Evolutionary conservation across 92 coral and sea anemone genomes (phyloP), one percentile per base, ranked within the genome.

Genomic region (Palythoa grandis): DNA sequence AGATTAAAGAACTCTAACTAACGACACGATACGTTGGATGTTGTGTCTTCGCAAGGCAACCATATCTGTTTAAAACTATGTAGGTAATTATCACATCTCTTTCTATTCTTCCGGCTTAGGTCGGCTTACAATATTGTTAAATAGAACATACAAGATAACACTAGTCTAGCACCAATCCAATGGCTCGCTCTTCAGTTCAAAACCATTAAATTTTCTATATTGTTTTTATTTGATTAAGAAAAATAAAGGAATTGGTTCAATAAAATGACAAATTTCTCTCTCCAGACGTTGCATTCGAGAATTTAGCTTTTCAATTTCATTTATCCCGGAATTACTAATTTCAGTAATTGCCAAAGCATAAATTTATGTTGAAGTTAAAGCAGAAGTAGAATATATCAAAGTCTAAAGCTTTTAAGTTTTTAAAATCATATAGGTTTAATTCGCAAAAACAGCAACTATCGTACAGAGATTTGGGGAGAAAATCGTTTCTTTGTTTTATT

Each of bases 21-120:
- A 15, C 70, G 13, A 47, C 19, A 65, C 12, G 20, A 53, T 53
- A 9, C 7, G 63, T 52, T 5, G 2, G 39, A 48, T 12, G 47
- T 80, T 70, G 37, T 80, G 43, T 63, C 22, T 63, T 63, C 25
- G 29, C 69, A 23, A 63, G 69, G 74, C 73, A 53, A 80, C 85
- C 85, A 43, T 8, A 39, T 6, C 47, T 65, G 74, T n/a, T 38
- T 23, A 16, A 80, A 80, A 67, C 39, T 48, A 67, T 54, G 85
- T 39, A 6, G 3, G 40, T 70, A 23, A 80, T 80, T 48, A 80
- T 53, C 50, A 65, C 72, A 67, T 60, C n/a, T 38, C 52, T 37
- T 48, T 19, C 43, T 22, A 29, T 20, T 16, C 37, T 63, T 61
- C 47, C 14, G 7, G 66, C 40, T 23, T 35, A 17, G 12, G 2